phyloP scores from a whole-genome alignment of 2,113 vertebrate genomes.

The Alligator sinensis region DNA sequence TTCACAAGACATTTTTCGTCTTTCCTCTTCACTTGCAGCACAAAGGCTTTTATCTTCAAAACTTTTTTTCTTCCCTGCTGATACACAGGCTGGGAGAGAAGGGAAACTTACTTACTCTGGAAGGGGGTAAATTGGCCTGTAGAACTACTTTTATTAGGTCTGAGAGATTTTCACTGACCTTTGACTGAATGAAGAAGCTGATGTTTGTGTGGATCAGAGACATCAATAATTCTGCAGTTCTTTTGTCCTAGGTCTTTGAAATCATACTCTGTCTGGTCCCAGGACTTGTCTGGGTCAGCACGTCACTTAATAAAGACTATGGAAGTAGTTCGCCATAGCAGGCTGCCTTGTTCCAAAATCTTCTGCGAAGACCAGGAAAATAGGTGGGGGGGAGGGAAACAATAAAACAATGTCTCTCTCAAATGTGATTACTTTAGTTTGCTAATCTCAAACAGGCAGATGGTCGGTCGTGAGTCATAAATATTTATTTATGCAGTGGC shows the following conservation, averaged over 20 bases:
- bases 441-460: neutral
- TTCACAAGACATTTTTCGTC: neutral
- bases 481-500: neutral
- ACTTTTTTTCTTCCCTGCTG: conserved; percentile 54
- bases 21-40: conserved; percentile 25
- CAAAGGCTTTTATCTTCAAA: conserved; percentile 58
- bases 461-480: rapidly evolving
- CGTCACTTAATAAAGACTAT: conserved; percentile 2
- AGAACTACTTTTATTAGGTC: conserved; percentile 52
- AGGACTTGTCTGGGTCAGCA: conserved; percentile 39
- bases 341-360: neutral
- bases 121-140: conserved; percentile 58
- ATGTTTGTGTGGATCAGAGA: conserved; percentile 56
- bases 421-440: neutral
- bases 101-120: conserved; percentile 35
- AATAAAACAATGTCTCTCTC: neutral
- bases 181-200: conserved; percentile 30
- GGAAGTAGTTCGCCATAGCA: neutral
- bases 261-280: conserved; percentile 16
- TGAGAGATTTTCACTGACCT: conserved; percentile 56
- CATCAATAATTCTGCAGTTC: conserved; percentile 58
- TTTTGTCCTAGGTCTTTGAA: conserved; percentile 57
- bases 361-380: neutral
- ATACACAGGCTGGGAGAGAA: conserved; percentile 26
- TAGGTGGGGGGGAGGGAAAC: neutral